phyloP scores from a whole-genome alignment of 2,888 invertebrate genomes.

The Dynastes hyllus region DNA sequence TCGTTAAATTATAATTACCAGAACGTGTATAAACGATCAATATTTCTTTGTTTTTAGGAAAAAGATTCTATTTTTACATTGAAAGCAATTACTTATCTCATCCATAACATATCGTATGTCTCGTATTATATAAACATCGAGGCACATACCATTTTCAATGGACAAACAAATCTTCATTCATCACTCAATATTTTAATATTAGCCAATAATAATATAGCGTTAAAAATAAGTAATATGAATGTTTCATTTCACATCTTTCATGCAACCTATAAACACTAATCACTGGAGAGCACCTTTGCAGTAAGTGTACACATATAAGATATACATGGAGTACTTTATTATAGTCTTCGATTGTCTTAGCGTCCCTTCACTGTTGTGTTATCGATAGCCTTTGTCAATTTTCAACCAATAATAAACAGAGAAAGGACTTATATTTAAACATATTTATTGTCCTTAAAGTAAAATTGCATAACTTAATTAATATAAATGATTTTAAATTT shows the following conservation, averaged over 20 bases:
- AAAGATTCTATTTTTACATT: slow-evolving; percentile 31
- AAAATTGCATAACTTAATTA: no score
- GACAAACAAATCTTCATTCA: slow-evolving; percentile 34
- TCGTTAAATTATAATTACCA: slow-evolving; percentile 18
- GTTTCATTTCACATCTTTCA: not conserved
- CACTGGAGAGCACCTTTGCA: not conserved
- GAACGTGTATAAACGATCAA: not conserved
- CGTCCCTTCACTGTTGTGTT: no score
- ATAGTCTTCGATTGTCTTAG: no score
- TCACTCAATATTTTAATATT: slow-evolving; percentile 29
- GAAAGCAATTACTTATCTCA: slow-evolving; percentile 23
- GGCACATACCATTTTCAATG: slow-evolving; percentile 27
- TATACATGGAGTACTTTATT: no score
- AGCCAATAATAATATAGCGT: slow-evolving; percentile 8
- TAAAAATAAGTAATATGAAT: slow-evolving; percentile 9
- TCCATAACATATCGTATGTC: slow-evolving; percentile 25
- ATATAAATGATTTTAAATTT: no score
- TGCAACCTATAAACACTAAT: not conserved
- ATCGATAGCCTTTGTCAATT: no score
- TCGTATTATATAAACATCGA: slow-evolving; percentile 14
- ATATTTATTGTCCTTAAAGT: no score
- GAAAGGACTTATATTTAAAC: no score
- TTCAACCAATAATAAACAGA: no score
- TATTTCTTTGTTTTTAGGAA: slow-evolving; percentile 25
- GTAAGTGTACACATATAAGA: not conserved